These are phyloP conservation scores for Nemoura dubitans DNA, from an alignment of 2,888 invertebrate genomes.

Conservation along the genomic window DNA sequence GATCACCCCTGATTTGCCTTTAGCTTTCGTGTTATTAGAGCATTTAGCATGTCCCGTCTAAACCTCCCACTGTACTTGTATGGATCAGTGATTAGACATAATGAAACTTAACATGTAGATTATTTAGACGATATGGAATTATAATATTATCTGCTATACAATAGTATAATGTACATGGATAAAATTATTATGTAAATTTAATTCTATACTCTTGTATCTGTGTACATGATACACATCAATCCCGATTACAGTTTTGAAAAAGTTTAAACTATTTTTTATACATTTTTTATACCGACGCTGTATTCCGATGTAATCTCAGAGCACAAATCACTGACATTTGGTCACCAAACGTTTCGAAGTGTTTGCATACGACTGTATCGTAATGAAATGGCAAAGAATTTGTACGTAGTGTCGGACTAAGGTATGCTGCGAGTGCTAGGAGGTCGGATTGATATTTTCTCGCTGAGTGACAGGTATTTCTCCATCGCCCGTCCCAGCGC, in stretches of 20 bases:
- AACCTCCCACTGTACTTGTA: not conserved
- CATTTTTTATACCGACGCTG: not conserved
- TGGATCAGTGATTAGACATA: constrained; percentile 17
- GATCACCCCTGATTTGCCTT: not conserved
- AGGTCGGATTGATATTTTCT: constrained; percentile 3
- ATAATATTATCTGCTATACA: not conserved
- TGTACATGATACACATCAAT: not conserved
- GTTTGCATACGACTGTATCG: not conserved
- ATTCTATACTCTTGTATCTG: not conserved
- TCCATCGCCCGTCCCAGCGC: not conserved
- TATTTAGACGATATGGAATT: not conserved
- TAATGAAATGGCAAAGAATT: not conserved
- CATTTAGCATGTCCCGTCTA: not conserved
- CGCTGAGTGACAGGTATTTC: not conserved
- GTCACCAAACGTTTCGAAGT: not conserved
- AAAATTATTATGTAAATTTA: constrained; percentile 7
- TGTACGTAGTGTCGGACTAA: not conserved
- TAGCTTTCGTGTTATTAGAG: constrained; percentile 13
- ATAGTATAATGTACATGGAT: not conserved
- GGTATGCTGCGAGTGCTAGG: not conserved
- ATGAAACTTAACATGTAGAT: not conserved
- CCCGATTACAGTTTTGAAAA: not conserved
- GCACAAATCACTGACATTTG: not conserved
- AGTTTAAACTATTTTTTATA: not conserved
- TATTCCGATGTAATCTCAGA: not conserved